Percentiles rank a stretch among this genome's conserved stretches.
These are phyloP conservation scores for Cartodere bifasciata DNA, from an alignment of 2,888 invertebrate genomes.

Conservation along the genomic window DNA sequence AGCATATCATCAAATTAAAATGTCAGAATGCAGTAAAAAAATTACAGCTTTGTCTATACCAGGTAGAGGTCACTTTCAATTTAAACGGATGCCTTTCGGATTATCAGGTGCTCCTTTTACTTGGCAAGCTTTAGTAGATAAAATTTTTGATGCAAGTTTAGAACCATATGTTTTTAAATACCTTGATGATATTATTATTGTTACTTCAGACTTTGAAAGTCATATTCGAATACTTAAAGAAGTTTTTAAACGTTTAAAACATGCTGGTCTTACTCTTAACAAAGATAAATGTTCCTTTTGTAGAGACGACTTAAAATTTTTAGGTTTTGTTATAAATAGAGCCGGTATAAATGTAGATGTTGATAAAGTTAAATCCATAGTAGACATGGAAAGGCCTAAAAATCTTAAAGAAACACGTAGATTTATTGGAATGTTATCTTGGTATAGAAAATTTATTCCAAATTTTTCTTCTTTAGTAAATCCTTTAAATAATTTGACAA, in stretches of 20 bases:
- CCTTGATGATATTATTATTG: slow-evolving; percentile 11
- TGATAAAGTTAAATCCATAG: not conserved
- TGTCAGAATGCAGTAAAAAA: no score
- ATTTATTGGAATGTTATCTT: no score
- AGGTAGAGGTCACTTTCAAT: not conserved
- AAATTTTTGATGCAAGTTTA: not conserved
- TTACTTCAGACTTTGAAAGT: slow-evolving; percentile 9
- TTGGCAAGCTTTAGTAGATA: not conserved
- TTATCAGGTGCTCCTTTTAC: not conserved
- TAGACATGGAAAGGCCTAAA: not conserved
- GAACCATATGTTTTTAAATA: slow-evolving; percentile 4
- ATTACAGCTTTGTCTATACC: no score
- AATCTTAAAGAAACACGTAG: not conserved
- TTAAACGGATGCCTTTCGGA: slow-evolving; percentile 1
- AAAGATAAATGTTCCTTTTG: not conserved
- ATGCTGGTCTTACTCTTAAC: not conserved
- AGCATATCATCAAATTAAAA: no score
- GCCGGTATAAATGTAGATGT: no score
- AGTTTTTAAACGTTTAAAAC: not conserved
- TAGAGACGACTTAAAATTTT: no score
- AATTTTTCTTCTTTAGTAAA: no score
- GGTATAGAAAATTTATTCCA: no score
- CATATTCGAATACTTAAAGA: slow-evolving; percentile 5
- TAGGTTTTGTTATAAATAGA: no score
- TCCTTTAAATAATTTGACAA: no score